Conservation (phyloP, 2,113 vertebrate species). For the Onychostruthus taczanowskii region DNA sequence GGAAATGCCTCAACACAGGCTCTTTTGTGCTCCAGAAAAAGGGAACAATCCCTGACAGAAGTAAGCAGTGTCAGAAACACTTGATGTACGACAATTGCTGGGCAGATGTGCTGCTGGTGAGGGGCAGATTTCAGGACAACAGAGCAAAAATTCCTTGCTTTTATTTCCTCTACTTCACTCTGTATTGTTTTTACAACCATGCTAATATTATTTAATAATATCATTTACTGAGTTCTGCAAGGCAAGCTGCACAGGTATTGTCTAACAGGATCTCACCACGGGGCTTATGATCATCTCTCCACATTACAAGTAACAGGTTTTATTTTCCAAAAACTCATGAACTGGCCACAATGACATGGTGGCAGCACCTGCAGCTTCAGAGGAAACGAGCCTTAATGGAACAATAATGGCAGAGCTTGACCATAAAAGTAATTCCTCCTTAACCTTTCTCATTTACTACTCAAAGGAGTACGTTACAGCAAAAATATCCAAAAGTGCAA, state of each 20-base stretch:
- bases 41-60: background rate
- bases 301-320: background rate
- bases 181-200: background rate
- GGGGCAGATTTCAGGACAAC: background rate
- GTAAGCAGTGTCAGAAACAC: background rate
- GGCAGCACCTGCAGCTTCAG: background rate
- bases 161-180: background rate
- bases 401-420: background rate
- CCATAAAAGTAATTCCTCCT: background rate
- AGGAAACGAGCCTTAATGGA: background rate
- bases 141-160: background rate
- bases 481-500: background rate
- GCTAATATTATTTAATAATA: background rate
- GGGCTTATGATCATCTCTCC: background rate
- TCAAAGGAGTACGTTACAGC: background rate
- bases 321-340: background rate
- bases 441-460: background rate
- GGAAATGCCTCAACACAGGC: background rate
- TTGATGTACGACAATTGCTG: background rate
- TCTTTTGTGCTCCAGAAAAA: background rate
- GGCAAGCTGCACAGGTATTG: background rate
- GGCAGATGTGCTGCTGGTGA: background rate
- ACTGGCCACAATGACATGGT: background rate
- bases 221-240: background rate
- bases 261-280: background rate